These are phyloP conservation scores for Stegophylla sp. DNA, from an alignment of 2,888 invertebrate species.

Conservation along the genomic window DNA sequence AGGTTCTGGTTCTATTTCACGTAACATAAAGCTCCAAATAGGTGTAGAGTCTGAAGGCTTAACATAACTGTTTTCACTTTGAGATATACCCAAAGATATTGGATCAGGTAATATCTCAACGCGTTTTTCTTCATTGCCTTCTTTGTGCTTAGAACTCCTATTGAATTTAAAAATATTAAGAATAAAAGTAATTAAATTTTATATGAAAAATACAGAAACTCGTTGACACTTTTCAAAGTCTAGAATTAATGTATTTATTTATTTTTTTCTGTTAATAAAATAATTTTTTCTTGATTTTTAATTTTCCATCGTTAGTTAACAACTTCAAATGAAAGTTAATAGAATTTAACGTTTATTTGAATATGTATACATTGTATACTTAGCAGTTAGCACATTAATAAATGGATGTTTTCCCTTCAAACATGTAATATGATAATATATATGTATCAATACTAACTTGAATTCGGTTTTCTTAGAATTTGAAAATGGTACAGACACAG, in stretches of 20 bases:
- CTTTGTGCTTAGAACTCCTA: conserved; percentile 55
- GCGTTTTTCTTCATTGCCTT: conserved; percentile 52
- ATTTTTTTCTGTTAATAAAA: too few relatives aligned
- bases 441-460: conserved; percentile 30
- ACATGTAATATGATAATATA: too few relatives aligned
- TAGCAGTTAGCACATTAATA: too few relatives aligned
- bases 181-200: background rate
- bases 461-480: conserved; percentile 43
- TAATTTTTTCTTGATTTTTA: too few relatives aligned
- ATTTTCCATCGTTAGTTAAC: too few relatives aligned
- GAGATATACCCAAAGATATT: conserved; percentile 50
- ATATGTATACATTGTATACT: too few relatives aligned
- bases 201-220: too few relatives aligned
- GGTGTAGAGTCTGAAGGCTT: conserved; percentile 53
- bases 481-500: conserved; percentile 11
- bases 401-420: too few relatives aligned
- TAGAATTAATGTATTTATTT: too few relatives aligned
- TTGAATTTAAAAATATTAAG: background rate
- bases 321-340: too few relatives aligned
- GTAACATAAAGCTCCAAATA: conserved; percentile 56
- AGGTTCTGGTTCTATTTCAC: conserved; percentile 40
- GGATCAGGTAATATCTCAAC: conserved; percentile 40
- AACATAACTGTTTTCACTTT: conserved; percentile 55
- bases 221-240: too few relatives aligned
- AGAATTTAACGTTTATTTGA: too few relatives aligned